Evolutionary conservation across 2,797 vertebrate genomes (phyloP).

Genomic region (Centroberyx gerrardi): DNA sequence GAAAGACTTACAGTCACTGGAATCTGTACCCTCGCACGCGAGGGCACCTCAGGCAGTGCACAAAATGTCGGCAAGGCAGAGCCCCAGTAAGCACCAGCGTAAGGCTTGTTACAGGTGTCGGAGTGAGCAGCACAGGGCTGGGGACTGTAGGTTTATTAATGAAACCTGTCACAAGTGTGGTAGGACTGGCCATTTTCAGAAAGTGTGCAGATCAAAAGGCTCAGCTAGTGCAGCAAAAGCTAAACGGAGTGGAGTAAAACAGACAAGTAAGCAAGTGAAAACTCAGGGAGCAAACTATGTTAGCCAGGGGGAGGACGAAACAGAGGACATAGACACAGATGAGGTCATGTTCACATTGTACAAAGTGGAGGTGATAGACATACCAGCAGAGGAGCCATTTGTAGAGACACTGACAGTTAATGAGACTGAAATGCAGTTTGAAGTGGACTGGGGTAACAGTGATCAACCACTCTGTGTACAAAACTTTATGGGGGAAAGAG

Average conservation of each 20-base stretch:
- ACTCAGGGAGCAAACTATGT: constrained; percentile 14
- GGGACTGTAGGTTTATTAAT: constrained; percentile 12
- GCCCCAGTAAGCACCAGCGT: constrained; percentile 1
- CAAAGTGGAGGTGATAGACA: background rate
- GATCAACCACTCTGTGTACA: background rate
- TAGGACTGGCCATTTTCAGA: constrained; percentile 10
- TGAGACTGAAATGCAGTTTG: constrained; percentile 6
- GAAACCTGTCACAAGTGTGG: constrained; percentile 17
- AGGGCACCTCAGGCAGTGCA: constrained; percentile 5
- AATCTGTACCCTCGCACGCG: background rate
- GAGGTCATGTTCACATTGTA: constrained; percentile 29
- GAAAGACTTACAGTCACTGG: constrained; percentile 5
- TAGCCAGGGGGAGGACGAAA: background rate
- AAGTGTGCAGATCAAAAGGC: constrained; percentile 12
- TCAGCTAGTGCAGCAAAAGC: background rate
- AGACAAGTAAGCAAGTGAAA: background rate
- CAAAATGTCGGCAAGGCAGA: background rate
- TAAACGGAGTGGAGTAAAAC: background rate
- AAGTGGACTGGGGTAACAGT: constrained; percentile 22
- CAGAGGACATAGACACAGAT: constrained; percentile 16
- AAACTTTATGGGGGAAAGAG: background rate
- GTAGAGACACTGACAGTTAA: constrained; percentile 16
- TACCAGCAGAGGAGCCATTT: constrained; percentile 16
- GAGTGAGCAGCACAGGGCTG: constrained; percentile 11
- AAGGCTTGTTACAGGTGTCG: constrained; percentile 26